Conservation (phyloP, 2,797 vertebrate genomes). For the Xyrichtys novacula region DNA sequence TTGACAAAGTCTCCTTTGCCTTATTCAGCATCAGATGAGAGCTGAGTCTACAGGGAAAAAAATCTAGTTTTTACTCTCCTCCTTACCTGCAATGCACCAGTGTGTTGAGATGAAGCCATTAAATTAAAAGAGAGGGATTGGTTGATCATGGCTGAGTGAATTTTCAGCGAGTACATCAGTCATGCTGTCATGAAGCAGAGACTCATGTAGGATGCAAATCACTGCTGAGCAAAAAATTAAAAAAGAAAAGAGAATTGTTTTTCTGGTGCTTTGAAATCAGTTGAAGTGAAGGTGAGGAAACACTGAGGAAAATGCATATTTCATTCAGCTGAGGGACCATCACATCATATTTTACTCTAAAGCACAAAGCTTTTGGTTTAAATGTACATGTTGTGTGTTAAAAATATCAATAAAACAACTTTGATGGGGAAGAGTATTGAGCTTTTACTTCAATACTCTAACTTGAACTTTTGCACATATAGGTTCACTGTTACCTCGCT, state of each 20-base stretch:
- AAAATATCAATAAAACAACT: constrained; percentile 17
- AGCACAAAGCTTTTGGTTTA: constrained; percentile 10
- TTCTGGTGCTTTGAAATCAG: constrained; percentile 4
- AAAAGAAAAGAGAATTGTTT: no score
- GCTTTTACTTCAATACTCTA: no score
- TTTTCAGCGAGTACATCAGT: constrained; percentile 14
- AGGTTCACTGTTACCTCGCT: background rate
- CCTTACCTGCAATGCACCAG: constrained; percentile 26
- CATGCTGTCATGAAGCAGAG: constrained; percentile 8
- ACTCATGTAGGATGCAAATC: constrained; percentile 19
- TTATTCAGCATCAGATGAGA: constrained; percentile 29
- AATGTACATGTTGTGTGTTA: constrained; percentile 7
- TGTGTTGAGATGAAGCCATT: constrained; percentile 14
- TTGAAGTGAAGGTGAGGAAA: background rate
- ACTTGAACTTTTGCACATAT: background rate
- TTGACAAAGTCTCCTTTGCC: constrained; percentile 23
- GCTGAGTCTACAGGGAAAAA: constrained; percentile 30
- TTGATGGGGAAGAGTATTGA: constrained; percentile 12
- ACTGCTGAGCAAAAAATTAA: constrained; percentile 3
- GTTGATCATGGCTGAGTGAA: background rate
- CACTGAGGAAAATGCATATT: constrained; percentile 27
- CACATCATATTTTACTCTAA: constrained; percentile 4
- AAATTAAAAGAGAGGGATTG: background rate
- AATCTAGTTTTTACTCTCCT: constrained; percentile 6
- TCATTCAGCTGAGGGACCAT: constrained; percentile 27